These are phyloP conservation scores for Timema podura DNA, from an alignment of 2,888 invertebrate species.

Conservation along the genomic window DNA sequence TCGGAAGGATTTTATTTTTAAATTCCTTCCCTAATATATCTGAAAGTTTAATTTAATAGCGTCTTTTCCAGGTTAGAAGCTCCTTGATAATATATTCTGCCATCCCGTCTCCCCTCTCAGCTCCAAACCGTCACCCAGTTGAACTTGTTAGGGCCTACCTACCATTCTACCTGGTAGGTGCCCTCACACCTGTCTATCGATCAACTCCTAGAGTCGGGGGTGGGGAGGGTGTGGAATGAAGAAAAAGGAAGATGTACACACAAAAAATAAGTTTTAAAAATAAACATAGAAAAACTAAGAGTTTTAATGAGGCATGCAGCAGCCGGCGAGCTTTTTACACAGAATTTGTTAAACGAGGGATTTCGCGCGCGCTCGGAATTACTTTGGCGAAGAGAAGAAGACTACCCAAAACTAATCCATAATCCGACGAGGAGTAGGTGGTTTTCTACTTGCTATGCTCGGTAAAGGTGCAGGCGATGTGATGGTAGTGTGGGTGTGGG, in stretches of 20 bases:
- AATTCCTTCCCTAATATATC: too few relatives aligned
- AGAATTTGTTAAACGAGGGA: slow-evolving; percentile 23
- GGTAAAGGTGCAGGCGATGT: neutral
- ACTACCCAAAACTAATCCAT: slow-evolving; percentile 30
- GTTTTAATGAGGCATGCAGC: slow-evolving; percentile 21
- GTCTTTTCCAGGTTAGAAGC: too few relatives aligned
- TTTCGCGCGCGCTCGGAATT: slow-evolving; percentile 20
- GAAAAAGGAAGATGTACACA: slow-evolving; percentile 1
- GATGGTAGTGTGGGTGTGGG: neutral
- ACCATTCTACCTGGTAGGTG: too few relatives aligned
- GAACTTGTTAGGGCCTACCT: too few relatives aligned
- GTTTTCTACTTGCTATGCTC: neutral
- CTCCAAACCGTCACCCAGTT: too few relatives aligned
- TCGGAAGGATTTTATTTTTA: too few relatives aligned
- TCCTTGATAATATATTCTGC: too few relatives aligned
- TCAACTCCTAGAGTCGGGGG: neutral
- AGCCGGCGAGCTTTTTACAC: slow-evolving; percentile 20
- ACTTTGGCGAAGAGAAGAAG: slow-evolving; percentile 24
- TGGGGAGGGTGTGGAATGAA: neutral
- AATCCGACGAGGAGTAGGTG: slow-evolving; percentile 24
- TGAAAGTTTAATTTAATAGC: too few relatives aligned
- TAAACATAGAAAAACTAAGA: slow-evolving; percentile 14
- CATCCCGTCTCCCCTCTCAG: too few relatives aligned
- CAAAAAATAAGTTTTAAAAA: neutral
- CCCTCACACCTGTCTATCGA: too few relatives aligned